Percentiles rank a stretch among this genome's conserved stretches.
phyloP scores from a whole-genome alignment of 2,113 vertebrate species.

The Hippocampus abdominalis region DNA sequence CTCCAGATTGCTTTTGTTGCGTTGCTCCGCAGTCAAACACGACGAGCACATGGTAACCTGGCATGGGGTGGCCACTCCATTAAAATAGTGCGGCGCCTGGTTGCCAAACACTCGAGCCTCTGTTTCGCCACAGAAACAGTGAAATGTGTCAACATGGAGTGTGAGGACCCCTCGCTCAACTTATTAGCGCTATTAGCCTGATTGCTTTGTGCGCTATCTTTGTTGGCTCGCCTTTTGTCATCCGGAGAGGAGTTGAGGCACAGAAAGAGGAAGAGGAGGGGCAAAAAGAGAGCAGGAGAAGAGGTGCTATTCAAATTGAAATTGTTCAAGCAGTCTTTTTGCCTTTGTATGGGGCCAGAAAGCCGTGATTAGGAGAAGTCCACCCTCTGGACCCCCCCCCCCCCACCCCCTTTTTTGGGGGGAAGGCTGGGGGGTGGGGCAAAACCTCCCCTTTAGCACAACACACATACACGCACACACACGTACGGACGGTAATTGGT shows the following conservation, averaged over 20 bases:
- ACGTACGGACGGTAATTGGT: constrained; percentile 62
- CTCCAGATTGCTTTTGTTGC: constrained; percentile 57
- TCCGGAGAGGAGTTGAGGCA: constrained; percentile 30
- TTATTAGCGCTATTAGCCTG: constrained; percentile 77
- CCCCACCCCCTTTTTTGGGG: constrained; percentile 61
- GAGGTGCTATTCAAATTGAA: constrained; percentile 72
- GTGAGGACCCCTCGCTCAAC: constrained; percentile 68
- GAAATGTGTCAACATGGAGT: constrained; percentile 73
- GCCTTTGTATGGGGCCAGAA: constrained; percentile 67
- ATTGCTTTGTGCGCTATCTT: constrained; percentile 71
- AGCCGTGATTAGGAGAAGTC: constrained; percentile 70
- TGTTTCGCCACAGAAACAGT: constrained; percentile 74
- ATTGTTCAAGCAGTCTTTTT: constrained; percentile 56
- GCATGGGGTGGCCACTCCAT: constrained; percentile 63
- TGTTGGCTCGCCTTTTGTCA: constrained; percentile 68
- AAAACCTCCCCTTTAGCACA: constrained; percentile 42
- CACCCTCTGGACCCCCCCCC: constrained; percentile 23
- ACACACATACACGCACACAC: constrained; percentile 32
- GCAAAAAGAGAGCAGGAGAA: constrained; percentile 44
- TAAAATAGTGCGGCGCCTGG: constrained; percentile 54
- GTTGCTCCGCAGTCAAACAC: constrained; percentile 46
- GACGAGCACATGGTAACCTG: constrained; percentile 62
- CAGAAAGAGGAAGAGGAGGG: constrained; percentile 40
- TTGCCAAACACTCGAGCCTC: constrained; percentile 72
- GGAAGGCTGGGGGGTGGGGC: constrained; percentile 23